These are phyloP conservation scores for Pomacea canaliculata DNA, from an alignment of 2,888 invertebrate genomes.

Conservation along the genomic window DNA sequence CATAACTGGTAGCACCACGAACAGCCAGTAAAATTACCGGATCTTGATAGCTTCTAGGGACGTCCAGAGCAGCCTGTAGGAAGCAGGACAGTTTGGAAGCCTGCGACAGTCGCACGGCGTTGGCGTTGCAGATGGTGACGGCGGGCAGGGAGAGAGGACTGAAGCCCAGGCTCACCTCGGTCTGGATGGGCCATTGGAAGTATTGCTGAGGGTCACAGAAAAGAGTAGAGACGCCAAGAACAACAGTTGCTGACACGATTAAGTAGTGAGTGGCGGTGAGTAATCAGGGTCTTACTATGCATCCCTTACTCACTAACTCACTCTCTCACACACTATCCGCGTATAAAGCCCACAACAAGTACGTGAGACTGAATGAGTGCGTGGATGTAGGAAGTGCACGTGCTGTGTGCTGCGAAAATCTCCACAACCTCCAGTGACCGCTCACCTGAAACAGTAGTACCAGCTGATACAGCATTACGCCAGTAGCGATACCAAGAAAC, in stretches of 20 bases:
- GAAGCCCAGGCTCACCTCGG: constrained; percentile 42
- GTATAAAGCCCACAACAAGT: too few relatives aligned
- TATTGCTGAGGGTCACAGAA: constrained; percentile 18
- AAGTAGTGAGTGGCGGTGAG: too few relatives aligned
- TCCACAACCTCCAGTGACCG: too few relatives aligned
- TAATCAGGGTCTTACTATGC: too few relatives aligned
- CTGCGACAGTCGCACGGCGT: constrained; percentile 37
- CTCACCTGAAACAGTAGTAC: constrained; percentile 29
- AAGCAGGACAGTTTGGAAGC: constrained; percentile 9
- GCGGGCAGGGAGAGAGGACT: constrained; percentile 41
- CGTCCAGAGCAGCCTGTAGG: constrained; percentile 4
- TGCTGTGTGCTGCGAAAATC: too few relatives aligned
- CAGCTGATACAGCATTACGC: constrained; percentile 34
- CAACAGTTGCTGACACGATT: too few relatives aligned
- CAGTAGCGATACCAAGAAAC: constrained; percentile 31
- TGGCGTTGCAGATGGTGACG: constrained; percentile 49
- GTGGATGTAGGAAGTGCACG: too few relatives aligned
- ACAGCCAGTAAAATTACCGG: neutral
- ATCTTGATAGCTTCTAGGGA: neutral
- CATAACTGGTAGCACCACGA: too few relatives aligned
- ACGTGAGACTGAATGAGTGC: too few relatives aligned
- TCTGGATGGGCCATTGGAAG: constrained; percentile 39
- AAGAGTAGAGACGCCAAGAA: too few relatives aligned
- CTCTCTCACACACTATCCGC: too few relatives aligned
- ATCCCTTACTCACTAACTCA: too few relatives aligned